Base-by-base conservation (phyloP, 2,888 invertebrate species). In the Drosophila heteroneura region DNA sequence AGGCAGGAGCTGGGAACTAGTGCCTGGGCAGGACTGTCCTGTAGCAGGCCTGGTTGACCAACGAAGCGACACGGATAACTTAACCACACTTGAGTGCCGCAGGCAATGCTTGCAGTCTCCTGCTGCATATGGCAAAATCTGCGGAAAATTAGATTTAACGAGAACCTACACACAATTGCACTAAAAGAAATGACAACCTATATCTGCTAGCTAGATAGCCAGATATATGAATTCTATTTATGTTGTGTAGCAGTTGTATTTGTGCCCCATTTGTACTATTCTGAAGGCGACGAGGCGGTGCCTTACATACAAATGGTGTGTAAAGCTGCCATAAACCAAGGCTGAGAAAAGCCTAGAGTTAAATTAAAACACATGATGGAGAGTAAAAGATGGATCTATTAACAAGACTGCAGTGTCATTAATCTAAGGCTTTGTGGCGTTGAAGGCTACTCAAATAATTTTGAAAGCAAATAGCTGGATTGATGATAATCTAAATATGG, bases 141-240 rank as follows among this genome's bases (percentile, higher is more conserved):
- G 91, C 83, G 76, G 74, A 90, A 90, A 90, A 90, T 87, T 89
- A 82, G 74, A 87, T 82, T 82, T 74, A 73, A 52, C 47, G 59
- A 54, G 64, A 57, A 32, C 44, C 28, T 30, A 52, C 44, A 51
- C 28, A 59, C 30, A 60, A 51, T 19, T 12, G n/a, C 53, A 52
- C 26, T 37, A 37, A 60, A 58, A 28, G 30, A 58, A 61, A 32
- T 26, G 41, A 28, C 49, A 57, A 26, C 41, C 39, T 19, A 30
- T 39, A 53, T 62, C 70, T 62, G 70, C 37, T 35, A 32, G 33
- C 41, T 30, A 62, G n/a, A 57, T 57, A n/a, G 52, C 44, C 64
- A 51, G 28, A 60, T 60, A 80, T 64, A 80, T 71, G 81, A 74
- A 76, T 75, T 65, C 35, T 70, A 71, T 76, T 89, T 84, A 82